phyloP scores from a whole-genome alignment of 2,797 vertebrate species.

The Cichlasoma orientale region DNA sequence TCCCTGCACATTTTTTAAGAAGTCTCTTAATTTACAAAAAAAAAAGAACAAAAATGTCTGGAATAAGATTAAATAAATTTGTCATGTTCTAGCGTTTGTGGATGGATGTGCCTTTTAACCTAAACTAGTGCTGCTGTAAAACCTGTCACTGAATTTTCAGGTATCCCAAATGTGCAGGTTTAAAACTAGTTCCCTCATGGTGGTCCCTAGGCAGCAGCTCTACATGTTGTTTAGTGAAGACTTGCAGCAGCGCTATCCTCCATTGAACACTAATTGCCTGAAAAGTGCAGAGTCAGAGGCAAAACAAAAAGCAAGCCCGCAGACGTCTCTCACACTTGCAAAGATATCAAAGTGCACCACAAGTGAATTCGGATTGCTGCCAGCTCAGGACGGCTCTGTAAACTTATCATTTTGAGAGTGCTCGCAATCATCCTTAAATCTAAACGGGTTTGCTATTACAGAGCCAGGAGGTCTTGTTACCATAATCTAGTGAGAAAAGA shows the following conservation, averaged over 20 bases:
- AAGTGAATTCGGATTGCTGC: conserved; percentile 40
- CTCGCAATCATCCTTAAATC: conserved; percentile 72
- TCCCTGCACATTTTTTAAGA: neutral
- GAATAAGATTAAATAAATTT: neutral
- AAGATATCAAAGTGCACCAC: conserved; percentile 55
- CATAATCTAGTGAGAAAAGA: conserved; percentile 69
- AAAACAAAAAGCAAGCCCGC: conserved; percentile 49
- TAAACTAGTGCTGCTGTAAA: neutral
- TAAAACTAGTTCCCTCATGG: neutral
- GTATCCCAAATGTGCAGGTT: neutral
- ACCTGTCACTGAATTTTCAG: neutral
- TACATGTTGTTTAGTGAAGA: conserved; percentile 23
- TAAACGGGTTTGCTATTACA: conserved; percentile 49
- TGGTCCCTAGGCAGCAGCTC: conserved; percentile 27
- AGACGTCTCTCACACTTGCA: conserved; percentile 57
- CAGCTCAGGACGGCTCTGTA: conserved; percentile 50
- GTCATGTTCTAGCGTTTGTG: neutral
- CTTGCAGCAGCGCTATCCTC: conserved; percentile 44
- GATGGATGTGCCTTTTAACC: neutral
- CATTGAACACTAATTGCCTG: conserved; percentile 52
- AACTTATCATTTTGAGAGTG: conserved; percentile 66
- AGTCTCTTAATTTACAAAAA: neutral
- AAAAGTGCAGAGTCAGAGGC: conserved; percentile 62
- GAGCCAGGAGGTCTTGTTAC: conserved; percentile 70
- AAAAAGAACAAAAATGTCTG: neutral